phyloP scores from a whole-genome alignment of 1,140 invertebrate genomes.

The Polypedilum vanderplanki region DNA sequence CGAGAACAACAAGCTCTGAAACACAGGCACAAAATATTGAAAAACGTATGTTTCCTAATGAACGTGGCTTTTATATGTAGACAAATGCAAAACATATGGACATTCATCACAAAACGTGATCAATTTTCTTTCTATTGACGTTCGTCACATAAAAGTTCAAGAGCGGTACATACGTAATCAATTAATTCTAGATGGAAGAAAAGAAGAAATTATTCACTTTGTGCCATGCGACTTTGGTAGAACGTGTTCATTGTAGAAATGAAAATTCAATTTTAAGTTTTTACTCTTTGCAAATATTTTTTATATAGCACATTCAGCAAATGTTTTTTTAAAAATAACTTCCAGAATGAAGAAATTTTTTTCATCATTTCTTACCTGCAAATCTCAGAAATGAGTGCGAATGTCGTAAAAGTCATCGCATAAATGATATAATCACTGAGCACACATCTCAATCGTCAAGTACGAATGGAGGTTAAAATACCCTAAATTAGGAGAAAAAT shows the following conservation, averaged over 20 bases:
- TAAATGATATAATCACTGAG: conserved; percentile 4
- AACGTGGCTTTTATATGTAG: background rate
- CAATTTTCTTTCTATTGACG: conserved; percentile 2
- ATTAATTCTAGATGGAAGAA: background rate
- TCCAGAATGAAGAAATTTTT: background rate
- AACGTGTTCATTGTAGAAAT: background rate
- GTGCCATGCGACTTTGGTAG: background rate
- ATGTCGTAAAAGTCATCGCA: too few species aligned
- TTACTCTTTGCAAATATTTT: too few species aligned
- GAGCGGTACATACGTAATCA: background rate
- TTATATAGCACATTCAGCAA: background rate
- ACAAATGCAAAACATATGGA: background rate
- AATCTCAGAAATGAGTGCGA: too few species aligned
- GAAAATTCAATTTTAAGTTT: too few species aligned
- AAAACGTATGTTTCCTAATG: background rate
- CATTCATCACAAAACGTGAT: background rate
- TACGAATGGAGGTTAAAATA: background rate
- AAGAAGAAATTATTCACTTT: background rate
- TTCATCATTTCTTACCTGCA: too few species aligned
- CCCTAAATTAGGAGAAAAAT: conserved; percentile 16
- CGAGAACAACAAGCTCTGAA: background rate
- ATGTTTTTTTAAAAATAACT: background rate
- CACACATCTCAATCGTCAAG: background rate
- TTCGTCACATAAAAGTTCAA: background rate
- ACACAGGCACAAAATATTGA: background rate